phyloP scores from a whole-genome alignment of 2,797 vertebrate genomes.

The Channallabes apus region DNA sequence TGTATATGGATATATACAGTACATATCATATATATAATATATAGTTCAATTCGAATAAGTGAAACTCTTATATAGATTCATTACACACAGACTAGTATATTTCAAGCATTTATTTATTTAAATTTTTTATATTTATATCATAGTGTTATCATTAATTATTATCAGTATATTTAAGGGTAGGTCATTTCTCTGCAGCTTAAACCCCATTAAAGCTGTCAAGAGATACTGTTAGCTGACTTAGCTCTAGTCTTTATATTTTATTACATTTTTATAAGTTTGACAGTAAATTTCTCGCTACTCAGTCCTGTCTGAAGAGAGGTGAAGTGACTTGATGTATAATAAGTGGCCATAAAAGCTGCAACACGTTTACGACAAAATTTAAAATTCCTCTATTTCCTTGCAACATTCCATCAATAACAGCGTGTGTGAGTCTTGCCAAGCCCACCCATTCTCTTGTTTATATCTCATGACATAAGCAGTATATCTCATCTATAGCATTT shows the following conservation, averaged over 20 bases:
- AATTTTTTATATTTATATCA: too few species aligned
- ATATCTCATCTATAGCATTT: slow-evolving; percentile 65
- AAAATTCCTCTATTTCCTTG: slow-evolving; percentile 25
- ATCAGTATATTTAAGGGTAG: not conserved
- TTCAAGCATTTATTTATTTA: too few species aligned
- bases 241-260: slow-evolving; percentile 19
- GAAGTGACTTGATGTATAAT: slow-evolving; percentile 19
- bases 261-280: slow-evolving; percentile 22
- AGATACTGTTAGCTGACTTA: slow-evolving; percentile 4
- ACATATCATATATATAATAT: too few species aligned
- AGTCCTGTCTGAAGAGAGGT: not conserved
- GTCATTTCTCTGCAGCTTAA: slow-evolving; percentile 6
- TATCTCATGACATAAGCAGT: slow-evolving; percentile 51
- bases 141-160: too few species aligned
- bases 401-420: slow-evolving; percentile 10
- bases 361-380: slow-evolving; percentile 38
- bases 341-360: slow-evolving; percentile 29
- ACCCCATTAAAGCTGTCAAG: not conserved
- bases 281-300: slow-evolving; percentile 5
- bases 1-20: too few species aligned
- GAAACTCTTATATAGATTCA: too few species aligned
- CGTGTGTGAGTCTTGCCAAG: slow-evolving; percentile 11
- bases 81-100: too few species aligned
- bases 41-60: too few species aligned
- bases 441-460: slow-evolving; percentile 29